Base-by-base conservation (phyloP, 1,140 invertebrate species). In the Zaprionus gabonicus region DNA sequence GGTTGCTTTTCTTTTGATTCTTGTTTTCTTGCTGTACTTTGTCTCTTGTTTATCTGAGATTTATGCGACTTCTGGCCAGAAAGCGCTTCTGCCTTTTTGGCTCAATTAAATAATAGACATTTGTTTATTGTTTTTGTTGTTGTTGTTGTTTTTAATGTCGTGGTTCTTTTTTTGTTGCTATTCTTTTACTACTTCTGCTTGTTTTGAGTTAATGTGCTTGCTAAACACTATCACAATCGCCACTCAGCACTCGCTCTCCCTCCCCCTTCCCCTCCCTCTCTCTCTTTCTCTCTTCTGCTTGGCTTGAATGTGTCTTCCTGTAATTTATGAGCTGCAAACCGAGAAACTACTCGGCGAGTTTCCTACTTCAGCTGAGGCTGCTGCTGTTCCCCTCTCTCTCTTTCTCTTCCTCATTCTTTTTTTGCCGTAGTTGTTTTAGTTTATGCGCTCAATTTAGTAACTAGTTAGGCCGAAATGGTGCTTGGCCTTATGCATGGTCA, bases 361-460 rank as follows among this genome's bases (percentile, higher is more conserved):
- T 81, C 71, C 74, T 64, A 28, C 68, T 70, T 49, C 23, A 38
- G 57, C 38, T 60, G 28, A 41, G 51, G 70, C 71, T 62, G 36
- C 71, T 7, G 27, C 5, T 31, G 1, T 2, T 9, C 36, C 20
- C 10, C 28, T 23, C 17, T 13, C 9, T 23, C 20, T 3, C 12
- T n/a, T n/a, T 56, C 28, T 23, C 56, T 58, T 12, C 57, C 6
- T 71, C 13, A 28, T 65, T 44, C 17, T 65, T 13, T 41, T 44
- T 63, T 17, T 59, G 46, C 64, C n/a, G 55, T 75, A 81, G 78
- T 85, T 87, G 84, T 78, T 90, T 87, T 87, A 84, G 84, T 88
- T 88, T 88, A 90, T 90, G 85, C 84, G 84, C 81, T 90, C 84
- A 88, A 88, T 88, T 88, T 88, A 78, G 84, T 88, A 88, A 90